Conservation (phyloP, 2,888 invertebrate species). For the Lasioglossum lativentre region DNA sequence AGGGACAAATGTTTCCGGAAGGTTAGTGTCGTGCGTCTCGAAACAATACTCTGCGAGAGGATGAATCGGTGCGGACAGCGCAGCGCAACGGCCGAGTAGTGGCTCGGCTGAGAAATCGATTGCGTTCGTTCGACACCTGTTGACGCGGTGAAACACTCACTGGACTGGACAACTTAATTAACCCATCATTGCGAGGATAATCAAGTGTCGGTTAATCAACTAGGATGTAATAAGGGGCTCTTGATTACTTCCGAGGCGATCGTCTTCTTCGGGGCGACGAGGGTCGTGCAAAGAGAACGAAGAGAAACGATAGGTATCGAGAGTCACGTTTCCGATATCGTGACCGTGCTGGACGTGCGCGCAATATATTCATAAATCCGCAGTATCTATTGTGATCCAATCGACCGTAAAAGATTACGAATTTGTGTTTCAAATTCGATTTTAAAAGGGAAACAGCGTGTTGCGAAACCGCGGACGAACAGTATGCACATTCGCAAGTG, state of each 20-base stretch:
- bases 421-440: background rate
- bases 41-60: conserved; percentile 5
- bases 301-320: conserved; percentile 34
- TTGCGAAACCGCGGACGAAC: background rate
- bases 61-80: background rate
- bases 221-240: conserved; percentile 51
- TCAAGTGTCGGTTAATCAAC: conserved; percentile 54
- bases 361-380: conserved; percentile 33
- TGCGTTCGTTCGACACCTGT: conserved; percentile 53
- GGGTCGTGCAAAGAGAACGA: conserved; percentile 30
- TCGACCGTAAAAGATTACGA: background rate
- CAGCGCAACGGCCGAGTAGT: too few relatives aligned
- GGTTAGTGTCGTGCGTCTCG: background rate
- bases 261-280: conserved; percentile 22
- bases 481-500: conserved; percentile 3
- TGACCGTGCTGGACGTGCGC: conserved; percentile 31
- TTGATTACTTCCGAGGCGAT: conserved; percentile 58
- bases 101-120: conserved; percentile 48
- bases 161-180: conserved; percentile 53
- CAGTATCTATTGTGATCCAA: background rate
- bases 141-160: conserved; percentile 35
- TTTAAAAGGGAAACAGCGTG: background rate
- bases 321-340: conserved; percentile 45
- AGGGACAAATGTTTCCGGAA: conserved; percentile 35
- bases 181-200: conserved; percentile 54